A percentile compares a stretch with the other conserved stretches of the same genome.
Evolutionary conservation across 92 coral and sea anemone species (phyloP).

Genomic region (Diadumene lineata): DNA sequence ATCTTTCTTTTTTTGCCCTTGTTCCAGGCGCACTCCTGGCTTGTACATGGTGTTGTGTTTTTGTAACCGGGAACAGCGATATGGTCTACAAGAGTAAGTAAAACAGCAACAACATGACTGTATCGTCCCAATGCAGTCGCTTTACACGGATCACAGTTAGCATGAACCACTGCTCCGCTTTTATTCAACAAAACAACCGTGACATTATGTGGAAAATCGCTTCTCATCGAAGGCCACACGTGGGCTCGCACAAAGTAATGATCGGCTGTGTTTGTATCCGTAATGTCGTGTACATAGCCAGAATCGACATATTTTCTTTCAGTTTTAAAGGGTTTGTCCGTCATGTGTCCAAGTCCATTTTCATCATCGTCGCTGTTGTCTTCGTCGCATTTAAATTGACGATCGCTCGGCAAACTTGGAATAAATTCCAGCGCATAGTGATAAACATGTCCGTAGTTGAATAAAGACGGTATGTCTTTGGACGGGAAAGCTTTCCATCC

Average conservation of each 20-base stretch:
- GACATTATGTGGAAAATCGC: conserved; percentile 60
- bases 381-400: background rate
- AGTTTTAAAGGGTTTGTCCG: conserved; percentile 50
- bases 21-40: conserved; percentile 57
- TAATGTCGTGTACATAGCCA: conserved; percentile 58
- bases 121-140: conserved; percentile 48
- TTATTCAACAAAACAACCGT: conserved; percentile 30
- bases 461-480: conserved; percentile 31
- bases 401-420: background rate
- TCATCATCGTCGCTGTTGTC: conserved; percentile 8
- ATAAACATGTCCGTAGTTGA: conserved; percentile 53
- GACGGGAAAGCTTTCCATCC: conserved; percentile 50
- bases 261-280: conserved; percentile 32
- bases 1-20: conserved; percentile 54
- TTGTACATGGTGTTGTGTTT: conserved; percentile 40
- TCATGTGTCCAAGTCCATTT: conserved; percentile 53
- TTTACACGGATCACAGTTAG: conserved; percentile 50
- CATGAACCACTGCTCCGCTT: conserved; percentile 57
- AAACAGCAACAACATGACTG: conserved; percentile 59
- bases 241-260: conserved; percentile 58
- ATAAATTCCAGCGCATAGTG: conserved; percentile 45
- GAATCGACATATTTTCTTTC: conserved; percentile 61
- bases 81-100: conserved; percentile 42
- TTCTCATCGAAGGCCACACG: conserved; percentile 68
- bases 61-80: conserved; percentile 27